A percentile compares a stretch with the other conserved stretches of the same genome.
These are phyloP conservation scores for Polyommatus icarus DNA, from an alignment of 2,888 invertebrate genomes.

Conservation along the genomic window DNA sequence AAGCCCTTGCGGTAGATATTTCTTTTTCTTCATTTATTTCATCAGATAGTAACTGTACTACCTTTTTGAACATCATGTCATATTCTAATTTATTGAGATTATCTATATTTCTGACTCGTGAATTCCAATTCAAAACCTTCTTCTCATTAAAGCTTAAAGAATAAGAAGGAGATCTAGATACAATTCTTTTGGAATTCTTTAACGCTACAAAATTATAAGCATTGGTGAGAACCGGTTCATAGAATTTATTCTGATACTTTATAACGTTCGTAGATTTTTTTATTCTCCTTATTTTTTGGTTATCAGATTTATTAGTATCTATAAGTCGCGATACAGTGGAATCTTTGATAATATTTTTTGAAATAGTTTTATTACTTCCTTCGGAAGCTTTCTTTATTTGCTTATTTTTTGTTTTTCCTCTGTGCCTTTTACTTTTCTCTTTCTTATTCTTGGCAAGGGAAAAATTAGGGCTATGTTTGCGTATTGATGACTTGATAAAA, in stretches of 20 bases:
- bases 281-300: slow-evolving; percentile 55
- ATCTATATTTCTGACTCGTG: slow-evolving; percentile 44
- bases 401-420: neutral
- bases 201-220: slow-evolving; percentile 60
- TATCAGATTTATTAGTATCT: slow-evolving; percentile 32
- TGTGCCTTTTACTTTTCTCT: neutral
- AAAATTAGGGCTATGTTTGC: slow-evolving; percentile 34
- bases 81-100: slow-evolving; percentile 50
- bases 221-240: slow-evolving; percentile 57
- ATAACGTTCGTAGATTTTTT: slow-evolving; percentile 67
- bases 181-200: slow-evolving; percentile 47
- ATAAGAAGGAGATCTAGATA: neutral
- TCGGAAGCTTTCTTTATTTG: neutral
- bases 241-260: slow-evolving; percentile 58
- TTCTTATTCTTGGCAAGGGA: slow-evolving; percentile 32
- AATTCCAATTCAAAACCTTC: slow-evolving; percentile 46
- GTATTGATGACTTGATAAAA: neutral
- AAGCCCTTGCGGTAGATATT: slow-evolving; percentile 44
- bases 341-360: slow-evolving; percentile 44
- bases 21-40: slow-evolving; percentile 42
- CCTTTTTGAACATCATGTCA: slow-evolving; percentile 57
- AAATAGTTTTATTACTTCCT: neutral
- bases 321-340: slow-evolving; percentile 55
- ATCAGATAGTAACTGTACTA: slow-evolving; percentile 55
- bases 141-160: slow-evolving; percentile 41